Conservation (phyloP, 1,140 invertebrate species). For the Episyrphus balteatus region DNA sequence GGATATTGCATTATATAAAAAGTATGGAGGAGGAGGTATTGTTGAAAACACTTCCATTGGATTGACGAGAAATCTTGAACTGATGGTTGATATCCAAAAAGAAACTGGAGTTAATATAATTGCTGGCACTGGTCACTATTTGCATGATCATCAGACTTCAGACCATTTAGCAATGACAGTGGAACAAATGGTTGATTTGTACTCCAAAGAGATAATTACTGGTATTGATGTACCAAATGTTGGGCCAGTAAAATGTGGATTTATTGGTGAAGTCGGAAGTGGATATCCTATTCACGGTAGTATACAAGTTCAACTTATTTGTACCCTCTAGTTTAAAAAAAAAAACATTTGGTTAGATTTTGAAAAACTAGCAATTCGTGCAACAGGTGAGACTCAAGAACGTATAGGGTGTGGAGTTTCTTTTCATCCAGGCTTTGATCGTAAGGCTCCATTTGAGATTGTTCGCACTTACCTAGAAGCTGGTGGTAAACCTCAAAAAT, state of each 20-base stretch:
- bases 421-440: slow-evolving; percentile 62
- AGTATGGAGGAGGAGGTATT: slow-evolving; percentile 56
- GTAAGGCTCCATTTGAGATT: slow-evolving; percentile 58
- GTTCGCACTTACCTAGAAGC: slow-evolving; percentile 61
- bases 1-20: slow-evolving; percentile 53
- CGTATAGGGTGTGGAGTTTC: slow-evolving; percentile 54
- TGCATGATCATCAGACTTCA: background rate
- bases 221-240: slow-evolving; percentile 6
- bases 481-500: slow-evolving; percentile 53
- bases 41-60: slow-evolving; percentile 65
- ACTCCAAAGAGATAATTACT: slow-evolving; percentile 3
- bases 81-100: slow-evolving; percentile 45
- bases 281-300: slow-evolving; percentile 60
- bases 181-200: slow-evolving; percentile 3
- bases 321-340: too few species aligned
- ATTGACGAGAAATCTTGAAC: slow-evolving; percentile 45
- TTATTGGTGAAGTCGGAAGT: slow-evolving; percentile 69
- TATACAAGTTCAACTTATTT: too few species aligned
- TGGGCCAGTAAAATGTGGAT: slow-evolving; percentile 52
- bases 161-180: background rate
- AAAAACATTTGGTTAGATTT: slow-evolving; percentile 44
- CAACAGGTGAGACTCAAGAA: slow-evolving; percentile 50
- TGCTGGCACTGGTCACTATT: slow-evolving; percentile 53
- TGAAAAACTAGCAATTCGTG: slow-evolving; percentile 53
- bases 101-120: slow-evolving; percentile 55